Conservation (phyloP, 2,113 vertebrate genomes). For the Ictalurus punctatus region DNA sequence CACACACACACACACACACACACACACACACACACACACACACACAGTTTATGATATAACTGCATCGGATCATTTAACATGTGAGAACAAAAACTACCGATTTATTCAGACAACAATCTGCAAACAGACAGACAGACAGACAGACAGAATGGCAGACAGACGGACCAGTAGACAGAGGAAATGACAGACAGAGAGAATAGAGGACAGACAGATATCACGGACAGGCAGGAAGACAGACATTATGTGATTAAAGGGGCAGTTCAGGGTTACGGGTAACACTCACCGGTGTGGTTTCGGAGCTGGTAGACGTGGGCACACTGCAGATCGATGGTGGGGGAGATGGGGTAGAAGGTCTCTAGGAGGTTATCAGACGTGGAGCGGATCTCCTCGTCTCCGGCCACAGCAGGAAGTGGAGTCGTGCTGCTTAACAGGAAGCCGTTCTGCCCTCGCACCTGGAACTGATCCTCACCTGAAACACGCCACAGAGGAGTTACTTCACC, state of each 20-base stretch:
- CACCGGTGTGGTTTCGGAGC: conserved; percentile 76
- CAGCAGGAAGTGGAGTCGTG: conserved; percentile 73
- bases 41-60: neutral
- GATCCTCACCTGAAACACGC: conserved; percentile 73
- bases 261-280: neutral
- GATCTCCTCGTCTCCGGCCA: conserved; percentile 80
- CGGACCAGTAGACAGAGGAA: neutral
- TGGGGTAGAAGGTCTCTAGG: conserved; percentile 85
- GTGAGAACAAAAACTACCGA: neutral
- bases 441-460: conserved; percentile 83
- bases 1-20: neutral
- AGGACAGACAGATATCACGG: neutral
- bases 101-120: too few relatives aligned
- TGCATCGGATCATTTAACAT: neutral
- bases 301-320: conserved; percentile 77
- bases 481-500: neutral
- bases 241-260: neutral
- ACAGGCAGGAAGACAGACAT: neutral
- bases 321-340: conserved; percentile 87
- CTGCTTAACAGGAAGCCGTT: conserved; percentile 77
- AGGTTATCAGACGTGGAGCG: conserved; percentile 69
- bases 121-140: neutral
- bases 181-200: neutral
- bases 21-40: neutral
- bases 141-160: neutral